Evolutionary conservation across 2,113 vertebrate genomes (phyloP).

Genomic region (Elgaria multicarinata): DNA sequence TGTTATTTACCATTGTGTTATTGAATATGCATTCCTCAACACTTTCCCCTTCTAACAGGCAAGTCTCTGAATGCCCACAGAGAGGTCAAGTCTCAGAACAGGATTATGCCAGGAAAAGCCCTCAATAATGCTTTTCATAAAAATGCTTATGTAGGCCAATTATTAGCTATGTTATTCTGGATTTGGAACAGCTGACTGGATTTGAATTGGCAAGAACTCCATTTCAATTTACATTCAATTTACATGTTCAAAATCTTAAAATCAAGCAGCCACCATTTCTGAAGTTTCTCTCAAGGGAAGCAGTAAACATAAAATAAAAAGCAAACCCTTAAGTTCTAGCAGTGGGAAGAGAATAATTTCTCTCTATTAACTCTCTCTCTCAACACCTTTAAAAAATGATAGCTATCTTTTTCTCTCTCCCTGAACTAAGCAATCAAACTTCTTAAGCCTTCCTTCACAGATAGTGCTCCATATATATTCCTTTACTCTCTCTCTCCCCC

Average conservation of each 20-base stretch:
- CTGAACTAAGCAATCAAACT: background rate
- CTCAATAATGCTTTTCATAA: constrained; percentile 26
- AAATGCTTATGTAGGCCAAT: constrained; percentile 45
- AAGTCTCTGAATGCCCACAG: background rate
- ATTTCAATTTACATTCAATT: constrained; percentile 56
- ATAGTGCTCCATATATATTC: background rate
- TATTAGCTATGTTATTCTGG: constrained; percentile 18
- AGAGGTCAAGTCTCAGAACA: constrained; percentile 11
- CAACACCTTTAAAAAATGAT: background rate
- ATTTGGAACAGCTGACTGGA: constrained; percentile 40
- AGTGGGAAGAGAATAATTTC: background rate
- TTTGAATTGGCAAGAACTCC: constrained; percentile 43
- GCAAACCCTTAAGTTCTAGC: background rate
- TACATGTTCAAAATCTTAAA: constrained; percentile 46
- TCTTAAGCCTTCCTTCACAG: background rate
- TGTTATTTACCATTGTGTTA: constrained; percentile 38
- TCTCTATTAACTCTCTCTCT: background rate
- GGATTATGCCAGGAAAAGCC: constrained; percentile 10
- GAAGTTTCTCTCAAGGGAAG: constrained; percentile 51
- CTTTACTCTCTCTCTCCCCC: background rate
- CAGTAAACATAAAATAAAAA: constrained; percentile 19
- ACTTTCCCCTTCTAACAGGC: background rate
- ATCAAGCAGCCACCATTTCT: constrained; percentile 56
- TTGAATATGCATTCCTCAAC: constrained; percentile 9
- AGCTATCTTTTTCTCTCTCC: too few relatives aligned